phyloP scores from a whole-genome alignment of 2,797 vertebrate species.

The Melanotaenia nigrans region DNA sequence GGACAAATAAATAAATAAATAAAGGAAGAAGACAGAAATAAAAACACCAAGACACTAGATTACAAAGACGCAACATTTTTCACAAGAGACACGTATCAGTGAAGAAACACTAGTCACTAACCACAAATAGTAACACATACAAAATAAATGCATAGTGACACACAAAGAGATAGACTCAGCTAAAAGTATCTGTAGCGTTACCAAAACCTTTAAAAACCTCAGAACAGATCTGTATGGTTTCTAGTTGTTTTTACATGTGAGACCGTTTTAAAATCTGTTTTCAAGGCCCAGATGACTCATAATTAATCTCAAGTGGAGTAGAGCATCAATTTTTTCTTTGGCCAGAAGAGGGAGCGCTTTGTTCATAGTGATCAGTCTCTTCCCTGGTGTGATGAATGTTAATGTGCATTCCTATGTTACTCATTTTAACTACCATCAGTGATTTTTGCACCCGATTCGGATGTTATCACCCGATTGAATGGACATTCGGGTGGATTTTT shows the following conservation, averaged over 20 bases:
- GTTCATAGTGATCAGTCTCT: constrained; percentile 11
- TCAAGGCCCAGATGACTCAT: background rate
- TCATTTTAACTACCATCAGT: background rate
- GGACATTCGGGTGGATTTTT: too few species aligned
- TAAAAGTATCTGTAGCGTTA: background rate
- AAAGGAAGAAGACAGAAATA: background rate
- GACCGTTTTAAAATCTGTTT: background rate
- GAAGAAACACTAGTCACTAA: too few species aligned
- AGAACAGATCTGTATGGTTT: background rate
- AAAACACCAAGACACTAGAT: background rate
- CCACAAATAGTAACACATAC: background rate
- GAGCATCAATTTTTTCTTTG: constrained; percentile 11
- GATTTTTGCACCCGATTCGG: too few species aligned
- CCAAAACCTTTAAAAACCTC: too few species aligned
- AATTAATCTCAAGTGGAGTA: background rate
- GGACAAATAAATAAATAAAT: background rate
- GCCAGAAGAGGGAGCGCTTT: constrained; percentile 58
- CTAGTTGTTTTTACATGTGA: background rate
- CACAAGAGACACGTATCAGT: background rate
- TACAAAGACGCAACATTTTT: background rate
- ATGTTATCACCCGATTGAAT: too few species aligned
- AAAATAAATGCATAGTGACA: background rate
- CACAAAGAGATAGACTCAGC: background rate
- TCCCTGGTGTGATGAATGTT: background rate
- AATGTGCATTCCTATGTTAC: background rate